phyloP scores from a whole-genome alignment of 2,888 invertebrate genomes.

The Pammene fasciana region DNA sequence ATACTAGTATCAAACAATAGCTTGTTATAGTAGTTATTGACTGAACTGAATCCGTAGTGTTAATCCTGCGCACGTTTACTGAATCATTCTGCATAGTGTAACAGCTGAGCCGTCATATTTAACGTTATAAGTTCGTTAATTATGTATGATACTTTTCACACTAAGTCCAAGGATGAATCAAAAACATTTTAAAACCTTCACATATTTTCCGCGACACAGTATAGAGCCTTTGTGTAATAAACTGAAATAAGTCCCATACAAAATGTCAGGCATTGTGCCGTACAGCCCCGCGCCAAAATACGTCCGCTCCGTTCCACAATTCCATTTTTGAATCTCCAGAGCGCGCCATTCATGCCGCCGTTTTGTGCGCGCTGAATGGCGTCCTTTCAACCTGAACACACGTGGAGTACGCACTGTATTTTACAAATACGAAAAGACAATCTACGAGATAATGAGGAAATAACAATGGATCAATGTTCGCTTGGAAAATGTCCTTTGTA shows the following conservation, averaged over 20 bases:
- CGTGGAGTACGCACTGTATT: constrained; percentile 22
- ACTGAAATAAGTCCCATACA: constrained; percentile 57
- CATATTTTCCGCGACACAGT: constrained; percentile 36
- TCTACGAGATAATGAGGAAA: neutral
- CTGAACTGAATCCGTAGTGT: no score
- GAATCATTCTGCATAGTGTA: no score
- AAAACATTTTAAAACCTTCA: constrained; percentile 1
- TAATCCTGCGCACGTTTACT: no score
- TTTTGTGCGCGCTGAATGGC: constrained; percentile 47
- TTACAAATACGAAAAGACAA: constrained; percentile 16
- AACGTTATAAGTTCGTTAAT: no score
- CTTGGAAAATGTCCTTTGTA: no score
- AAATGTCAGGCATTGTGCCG: constrained; percentile 52
- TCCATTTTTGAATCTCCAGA: constrained; percentile 62
- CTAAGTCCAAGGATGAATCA: neutral
- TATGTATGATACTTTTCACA: no score
- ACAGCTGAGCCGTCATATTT: no score
- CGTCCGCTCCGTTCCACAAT: constrained; percentile 55
- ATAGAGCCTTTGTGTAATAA: constrained; percentile 50
- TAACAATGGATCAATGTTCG: no score
- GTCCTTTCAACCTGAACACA: constrained; percentile 12
- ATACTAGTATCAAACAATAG: no score
- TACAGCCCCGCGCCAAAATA: constrained; percentile 55
- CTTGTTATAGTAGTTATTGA: no score
- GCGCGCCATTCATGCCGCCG: constrained; percentile 37